Base-by-base conservation (phyloP, 1,140 invertebrate genomes). In the Eufriesea mexicana region DNA sequence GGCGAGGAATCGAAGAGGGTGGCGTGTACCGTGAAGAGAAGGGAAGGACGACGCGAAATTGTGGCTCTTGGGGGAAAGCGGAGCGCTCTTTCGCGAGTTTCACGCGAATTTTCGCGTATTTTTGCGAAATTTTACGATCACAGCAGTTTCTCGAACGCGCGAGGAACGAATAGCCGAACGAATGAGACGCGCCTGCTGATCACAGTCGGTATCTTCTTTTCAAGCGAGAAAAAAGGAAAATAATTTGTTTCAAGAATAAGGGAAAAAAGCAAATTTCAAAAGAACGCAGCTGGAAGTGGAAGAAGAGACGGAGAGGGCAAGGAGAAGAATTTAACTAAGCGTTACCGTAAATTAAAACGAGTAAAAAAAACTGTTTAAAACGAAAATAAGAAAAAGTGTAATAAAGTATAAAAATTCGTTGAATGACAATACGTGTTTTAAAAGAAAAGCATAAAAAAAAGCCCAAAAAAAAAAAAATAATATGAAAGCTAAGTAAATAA, bases 361-460 rank as follows among this genome's bases (percentile, higher is more conserved):
- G 35, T 35, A 85, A 49, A 51, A 35, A 35, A 35, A 35, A 28
- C 35, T 35, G 35, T 35, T 35, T 35, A 35, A 35, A 4, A 35
- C 35, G 35, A 45, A 10, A 57, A 74, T 80, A 76, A 79, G 88
- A 85, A 90, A 89, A n/a, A 76, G 23, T 35, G 35, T 35, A 49
- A 14, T 16, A 68, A 80, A 85, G 70, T 83, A 90, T 85, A 91
- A 87, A 91, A 92, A 93, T 93, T 93, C 90, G 89, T 94, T 94
- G 90, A 93, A 93, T 92, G 94, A 94, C 93, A 94, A 94, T 94
- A 94, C 91, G 91, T 92, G 93, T 93, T 89, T 89, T 86, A 88
- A 70, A 74, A 77, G 67, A 64, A 35, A 74, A 47, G 28, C 12
- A 5, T 4, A 28, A 35, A 10, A 55, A 23, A 23, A 23, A 6